A percentile compares a stretch with the other conserved stretches of the same genome.
These are phyloP conservation scores for Manis pentadactyla DNA, from an alignment of 2,797 vertebrate species.

Conservation along the genomic window DNA sequence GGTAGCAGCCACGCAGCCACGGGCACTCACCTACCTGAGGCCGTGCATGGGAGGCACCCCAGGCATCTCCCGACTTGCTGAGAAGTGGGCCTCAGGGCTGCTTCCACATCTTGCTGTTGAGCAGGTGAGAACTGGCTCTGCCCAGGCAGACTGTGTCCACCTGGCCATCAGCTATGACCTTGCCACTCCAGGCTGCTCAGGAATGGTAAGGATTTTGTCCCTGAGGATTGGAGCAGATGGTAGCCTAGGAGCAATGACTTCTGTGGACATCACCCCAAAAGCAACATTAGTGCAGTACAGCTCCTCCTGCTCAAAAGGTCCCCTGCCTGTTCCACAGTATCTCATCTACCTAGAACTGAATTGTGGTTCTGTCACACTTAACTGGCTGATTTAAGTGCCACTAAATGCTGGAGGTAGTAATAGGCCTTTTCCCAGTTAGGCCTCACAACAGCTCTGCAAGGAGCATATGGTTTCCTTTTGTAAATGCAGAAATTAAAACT, in stretches of 20 bases:
- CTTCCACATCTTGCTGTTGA: neutral
- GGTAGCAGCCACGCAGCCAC: accelerated
- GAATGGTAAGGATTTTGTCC: neutral
- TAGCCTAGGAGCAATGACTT: neutral
- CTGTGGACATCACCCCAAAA: neutral
- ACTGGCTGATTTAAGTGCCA: neutral
- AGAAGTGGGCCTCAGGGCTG: neutral
- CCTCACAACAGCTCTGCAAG: neutral
- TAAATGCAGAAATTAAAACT: neutral
- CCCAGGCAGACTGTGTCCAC: neutral
- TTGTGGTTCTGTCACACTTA: neutral
- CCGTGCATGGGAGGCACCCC: neutral
- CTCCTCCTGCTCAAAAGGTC: neutral
- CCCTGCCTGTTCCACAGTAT: neutral
- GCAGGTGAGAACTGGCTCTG: neutral
- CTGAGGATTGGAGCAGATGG: too few relatives aligned
- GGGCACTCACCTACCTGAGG: neutral
- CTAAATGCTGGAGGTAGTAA: neutral
- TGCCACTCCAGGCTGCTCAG: neutral
- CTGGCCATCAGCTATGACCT: too few relatives aligned
- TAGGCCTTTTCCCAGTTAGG: neutral
- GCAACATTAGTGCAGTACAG: accelerated
- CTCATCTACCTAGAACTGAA: neutral
- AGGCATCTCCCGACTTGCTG: neutral
- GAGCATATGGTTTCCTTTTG: neutral